Base-by-base conservation (phyloP, 2,888 invertebrate genomes). In the Macaria liturata region DNA sequence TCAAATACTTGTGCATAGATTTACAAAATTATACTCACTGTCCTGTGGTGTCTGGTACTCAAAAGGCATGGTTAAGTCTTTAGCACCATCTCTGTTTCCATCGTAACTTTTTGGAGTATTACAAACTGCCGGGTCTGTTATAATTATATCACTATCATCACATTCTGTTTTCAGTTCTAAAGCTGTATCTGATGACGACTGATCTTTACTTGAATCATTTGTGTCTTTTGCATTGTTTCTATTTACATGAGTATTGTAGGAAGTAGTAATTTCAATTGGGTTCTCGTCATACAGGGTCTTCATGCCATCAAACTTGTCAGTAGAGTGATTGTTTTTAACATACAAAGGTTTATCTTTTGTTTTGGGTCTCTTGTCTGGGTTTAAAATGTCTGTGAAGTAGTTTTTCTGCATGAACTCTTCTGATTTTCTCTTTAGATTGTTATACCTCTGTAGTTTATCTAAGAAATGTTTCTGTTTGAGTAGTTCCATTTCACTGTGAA, bases 11-110 rank as follows among this genome's bases (percentile, higher is more conserved):
- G 49, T 42, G 42, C 49, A 39, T 39, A 42, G n/a, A 52, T 48
- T 46, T 51, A 4, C 46, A 46, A 45, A n/a, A 32, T 3, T 4
- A 62, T 74, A 90, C 91, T 90, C 74, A 91, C 91, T 91, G 68
- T 91, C 91, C 82, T 91, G 91, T 64, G 89, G 86, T 49, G 88
- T 83, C 55, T 84, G 86, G 65, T 88, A 88, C 45, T 89, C 91
- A 68, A 85, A 55, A 31, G 85, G 74, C 56, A 80, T 66, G n/a
- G 83, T 67, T 9, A 76, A 62, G 60, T 83, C 83, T 67, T 84
- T 89, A 46, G 84, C 87, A 31, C 75, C 79, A 60, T 90, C 89
- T 68, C 83, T 82, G 34, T 76, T 69, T 20, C 72, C 71, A 46
- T 89, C 90, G 76, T 78, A 88, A 61, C 69, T 81, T 68, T 88